Evolutionary conservation across 2,888 invertebrate genomes (phyloP).

Genomic region (Sinentomon sp.): DNA sequence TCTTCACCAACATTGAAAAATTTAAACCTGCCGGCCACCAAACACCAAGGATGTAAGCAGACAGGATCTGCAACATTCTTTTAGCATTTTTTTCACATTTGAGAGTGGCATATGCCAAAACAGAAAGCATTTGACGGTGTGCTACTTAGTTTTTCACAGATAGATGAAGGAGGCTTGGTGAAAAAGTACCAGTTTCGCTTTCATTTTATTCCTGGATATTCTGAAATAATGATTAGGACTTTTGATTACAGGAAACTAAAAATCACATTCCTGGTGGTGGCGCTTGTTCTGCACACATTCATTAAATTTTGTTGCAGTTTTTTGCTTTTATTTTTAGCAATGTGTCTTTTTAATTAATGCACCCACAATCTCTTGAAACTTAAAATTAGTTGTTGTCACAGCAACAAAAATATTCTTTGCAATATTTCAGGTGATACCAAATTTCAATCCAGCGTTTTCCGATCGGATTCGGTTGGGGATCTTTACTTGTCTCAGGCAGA

Average conservation of each 20-base stretch:
- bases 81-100: no score
- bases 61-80: no score
- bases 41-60: no score
- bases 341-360: slow-evolving; percentile 2
- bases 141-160: not conserved
- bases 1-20: no score
- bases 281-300: not conserved
- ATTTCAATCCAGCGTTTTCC: slow-evolving; percentile 50
- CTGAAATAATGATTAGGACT: no score
- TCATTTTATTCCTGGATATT: no score
- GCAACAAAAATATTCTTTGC: slow-evolving; percentile 20
- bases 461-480: slow-evolving; percentile 55
- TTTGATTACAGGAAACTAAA: no score
- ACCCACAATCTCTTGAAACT: not conserved
- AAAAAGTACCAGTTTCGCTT: no score
- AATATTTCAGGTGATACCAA: slow-evolving; percentile 41
- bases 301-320: no score
- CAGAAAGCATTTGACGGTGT: not conserved
- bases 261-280: not conserved
- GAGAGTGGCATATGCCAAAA: no score
- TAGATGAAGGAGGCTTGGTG: no score
- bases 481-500: slow-evolving; percentile 52
- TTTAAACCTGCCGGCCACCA: no score
- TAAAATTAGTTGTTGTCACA: slow-evolving; percentile 3
- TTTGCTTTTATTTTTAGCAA: not conserved